Evolutionary conservation across 2,113 vertebrate species (phyloP), one percentile per base, ranked within the genome.

Genomic region (Dolichallabes microphthalmus): DNA sequence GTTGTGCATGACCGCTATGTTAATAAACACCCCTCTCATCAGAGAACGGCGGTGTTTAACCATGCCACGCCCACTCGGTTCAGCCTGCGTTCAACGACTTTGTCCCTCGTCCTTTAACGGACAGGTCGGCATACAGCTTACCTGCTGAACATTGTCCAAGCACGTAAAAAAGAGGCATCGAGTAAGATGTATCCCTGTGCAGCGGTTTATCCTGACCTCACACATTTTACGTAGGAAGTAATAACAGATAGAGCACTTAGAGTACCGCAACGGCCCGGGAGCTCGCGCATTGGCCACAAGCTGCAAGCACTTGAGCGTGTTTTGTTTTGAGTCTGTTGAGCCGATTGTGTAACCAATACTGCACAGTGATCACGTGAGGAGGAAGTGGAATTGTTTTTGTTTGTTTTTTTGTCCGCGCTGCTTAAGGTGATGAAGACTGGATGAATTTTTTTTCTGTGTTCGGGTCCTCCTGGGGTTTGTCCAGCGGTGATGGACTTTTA

Each of bases 171-270:
- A 82, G 66, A 74, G 69, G 25, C 53, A 74, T 32, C 17, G 75
- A 88, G 53, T 69, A 52, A 22, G 80, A 82, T 64, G 74, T 57
- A 19, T 85, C 81, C 32, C 14, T 45, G 81, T 74, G 68, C 79
- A 87, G 60, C 82, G 81, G 35, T 76, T 57, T 82, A 76, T 83
- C 83, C 52, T 77, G 82, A 66, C 64, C 66, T 66, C 78, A 85
- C 25, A 71, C 25, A 15, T 80, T 35, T 84, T 3, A 79, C 63
- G 80, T 81, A 88, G 66, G 73, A 89, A 85, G 80, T 85, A 87
- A 89, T 83, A 86, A 83, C 82, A 30, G 76, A 76, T 27, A 9
- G 30, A 85, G 76, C 86, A 82, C 81, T 83, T 83, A 8, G 6
- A 45, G 45, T 45, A 73, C 58, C 39, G 53, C 22, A 13, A 61